A percentile compares a stretch with the other conserved stretches of the same genome.
Conservation (phyloP, 2,888 invertebrate genomes). For the Frankliniella fusca region DNA sequence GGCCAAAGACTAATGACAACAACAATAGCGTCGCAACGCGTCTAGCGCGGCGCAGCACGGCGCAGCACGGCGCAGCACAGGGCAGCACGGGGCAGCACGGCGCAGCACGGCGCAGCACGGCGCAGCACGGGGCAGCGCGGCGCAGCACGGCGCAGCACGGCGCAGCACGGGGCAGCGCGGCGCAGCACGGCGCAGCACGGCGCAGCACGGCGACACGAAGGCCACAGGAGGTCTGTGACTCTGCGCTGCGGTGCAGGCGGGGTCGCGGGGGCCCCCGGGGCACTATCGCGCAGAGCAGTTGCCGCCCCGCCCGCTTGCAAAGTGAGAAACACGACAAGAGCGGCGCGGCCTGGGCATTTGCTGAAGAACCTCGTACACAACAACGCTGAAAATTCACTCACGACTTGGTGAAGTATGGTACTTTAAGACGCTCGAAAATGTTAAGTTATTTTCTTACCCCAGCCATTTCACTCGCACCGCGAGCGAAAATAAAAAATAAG, state of each 20-base stretch:
- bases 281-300: background rate
- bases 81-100: background rate
- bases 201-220: background rate
- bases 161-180: background rate
- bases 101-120: background rate
- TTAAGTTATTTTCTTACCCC: no score
- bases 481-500: no score
- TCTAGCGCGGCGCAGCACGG: background rate
- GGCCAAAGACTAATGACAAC: constrained; percentile 14
- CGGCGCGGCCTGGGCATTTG: no score
- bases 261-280: background rate
- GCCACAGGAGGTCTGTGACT: constrained; percentile 19
- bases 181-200: background rate
- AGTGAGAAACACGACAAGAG: no score
- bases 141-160: background rate
- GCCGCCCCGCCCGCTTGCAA: background rate
- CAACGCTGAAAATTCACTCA: no score
- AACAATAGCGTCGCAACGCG: constrained; percentile 7
- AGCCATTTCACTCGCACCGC: no score
- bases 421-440: no score
- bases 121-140: background rate
- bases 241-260: background rate
- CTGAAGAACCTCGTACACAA: no score
- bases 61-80: background rate
- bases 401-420: no score